A percentile compares a stretch with the other conserved stretches of the same genome.
Evolutionary conservation across 2,888 invertebrate genomes (phyloP).

Genomic region (Lamellibrachia satsuma): DNA sequence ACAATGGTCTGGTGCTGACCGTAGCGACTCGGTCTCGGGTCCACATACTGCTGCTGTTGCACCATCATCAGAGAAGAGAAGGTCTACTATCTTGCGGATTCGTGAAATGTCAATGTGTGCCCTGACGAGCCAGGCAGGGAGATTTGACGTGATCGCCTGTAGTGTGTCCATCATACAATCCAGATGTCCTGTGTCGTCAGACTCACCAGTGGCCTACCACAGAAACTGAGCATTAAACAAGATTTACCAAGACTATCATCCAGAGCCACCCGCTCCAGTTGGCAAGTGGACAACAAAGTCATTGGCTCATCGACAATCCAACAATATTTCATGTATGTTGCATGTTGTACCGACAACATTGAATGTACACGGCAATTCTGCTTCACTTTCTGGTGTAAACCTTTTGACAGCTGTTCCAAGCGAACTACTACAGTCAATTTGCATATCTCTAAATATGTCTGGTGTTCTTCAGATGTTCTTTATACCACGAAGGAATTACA

Average conservation of each 20-base stretch:
- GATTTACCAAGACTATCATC: background rate
- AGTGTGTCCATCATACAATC: background rate
- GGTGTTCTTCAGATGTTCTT: too few relatives aligned
- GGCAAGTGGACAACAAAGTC: too few relatives aligned
- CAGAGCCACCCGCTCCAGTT: too few relatives aligned
- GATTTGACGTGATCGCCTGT: background rate
- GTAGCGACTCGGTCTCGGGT: background rate
- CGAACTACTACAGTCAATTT: too few relatives aligned
- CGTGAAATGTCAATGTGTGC: background rate
- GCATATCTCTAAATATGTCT: too few relatives aligned
- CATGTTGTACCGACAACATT: too few relatives aligned
- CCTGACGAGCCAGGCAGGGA: background rate
- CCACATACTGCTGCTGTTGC: background rate
- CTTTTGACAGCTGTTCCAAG: too few relatives aligned
- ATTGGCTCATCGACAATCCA: too few relatives aligned
- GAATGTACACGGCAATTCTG: too few relatives aligned
- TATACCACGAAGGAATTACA: background rate
- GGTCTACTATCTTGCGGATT: background rate
- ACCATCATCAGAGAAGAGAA: background rate
- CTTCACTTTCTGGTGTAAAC: too few relatives aligned
- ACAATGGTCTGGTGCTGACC: background rate
- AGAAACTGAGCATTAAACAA: background rate
- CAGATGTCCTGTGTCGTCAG: background rate
- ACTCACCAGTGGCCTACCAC: background rate
- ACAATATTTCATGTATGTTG: too few relatives aligned